Evolutionary conservation across 2,888 invertebrate genomes (phyloP), one percentile per base, ranked within the genome.

Genomic region (Xestoiulus laeticollis): DNA sequence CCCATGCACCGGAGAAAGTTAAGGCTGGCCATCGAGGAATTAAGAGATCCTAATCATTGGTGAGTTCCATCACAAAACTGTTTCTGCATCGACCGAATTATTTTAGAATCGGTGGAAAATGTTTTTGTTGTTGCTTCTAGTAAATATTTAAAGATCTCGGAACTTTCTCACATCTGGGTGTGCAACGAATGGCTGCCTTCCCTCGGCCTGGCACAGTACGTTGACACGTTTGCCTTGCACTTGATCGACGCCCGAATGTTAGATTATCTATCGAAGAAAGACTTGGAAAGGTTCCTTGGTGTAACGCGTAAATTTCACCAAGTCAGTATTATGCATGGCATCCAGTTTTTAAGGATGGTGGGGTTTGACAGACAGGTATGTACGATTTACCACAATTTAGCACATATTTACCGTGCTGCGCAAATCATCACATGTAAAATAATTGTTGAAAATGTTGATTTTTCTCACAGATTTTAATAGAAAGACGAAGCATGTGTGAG

Each of bases 251-350:
- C 98, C 1, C 94, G 98, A 88, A 96, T 98, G 95, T 93, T 98
- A 91, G 97, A 98, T 91, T 96, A 97, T 89, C 94, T 98, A 90
- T 97, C 97, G 91, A 97, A 97, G 92, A 97, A 98, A 91, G 98
- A 98, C 91, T 93, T 98, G 91, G 98, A 98, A 92, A 98, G 98
- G 92, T 96, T 97, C 92, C 94, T 98, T 88, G 96, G 96, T 10
- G 97, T 98, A 12, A 97, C 96, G 59, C 94, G 97, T 89, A 98
- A 98, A 92, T 98, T 98, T 92, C 98, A 98, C 93, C 98, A 98
- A 92, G 96, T 97, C 38, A 97, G 97, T 90, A 96, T 98, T 90
- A 96, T 98, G 87, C 97, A 98, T 91, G 98, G 97, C 89, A 96
- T 98, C 90, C 97, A 98, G 93, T 94, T 98, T 90, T 94, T 98